A percentile compares a stretch with the other conserved stretches of the same genome.
Evolutionary conservation across 2,113 vertebrate species (phyloP).

Genomic region (Hyaena hyaena): DNA sequence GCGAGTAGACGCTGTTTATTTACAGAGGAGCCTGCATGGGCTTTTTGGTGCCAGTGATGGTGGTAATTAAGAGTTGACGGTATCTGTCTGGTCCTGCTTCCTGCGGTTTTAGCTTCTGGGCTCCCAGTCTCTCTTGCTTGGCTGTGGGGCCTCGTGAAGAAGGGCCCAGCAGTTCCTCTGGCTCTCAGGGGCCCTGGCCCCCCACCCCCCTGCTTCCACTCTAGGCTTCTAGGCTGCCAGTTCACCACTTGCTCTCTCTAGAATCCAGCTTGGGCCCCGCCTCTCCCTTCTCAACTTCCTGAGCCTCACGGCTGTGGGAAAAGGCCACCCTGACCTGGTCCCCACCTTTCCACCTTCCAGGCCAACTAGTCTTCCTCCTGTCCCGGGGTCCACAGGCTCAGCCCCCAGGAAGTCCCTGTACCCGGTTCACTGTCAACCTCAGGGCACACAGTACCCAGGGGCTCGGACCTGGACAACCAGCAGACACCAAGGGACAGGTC

Average conservation of each 20-base stretch:
- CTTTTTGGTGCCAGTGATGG: not conserved
- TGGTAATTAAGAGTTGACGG: constrained; percentile 51
- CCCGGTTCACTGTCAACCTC: not conserved
- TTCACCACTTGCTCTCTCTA: not conserved
- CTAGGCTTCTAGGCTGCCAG: rapidly evolving
- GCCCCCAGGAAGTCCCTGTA: not conserved
- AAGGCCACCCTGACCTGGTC: not conserved
- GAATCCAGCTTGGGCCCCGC: not conserved
- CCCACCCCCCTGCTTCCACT: not conserved
- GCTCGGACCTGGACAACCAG: not conserved
- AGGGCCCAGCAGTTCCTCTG: not conserved
- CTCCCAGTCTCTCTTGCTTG: not conserved
- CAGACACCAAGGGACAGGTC: not conserved
- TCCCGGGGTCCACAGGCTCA: not conserved
- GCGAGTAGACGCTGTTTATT: constrained; percentile 37
- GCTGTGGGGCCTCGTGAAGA: not conserved
- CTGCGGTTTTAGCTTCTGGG: constrained; percentile 32
- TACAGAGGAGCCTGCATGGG: constrained; percentile 49
- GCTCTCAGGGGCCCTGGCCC: not conserved
- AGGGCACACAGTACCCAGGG: not conserved
- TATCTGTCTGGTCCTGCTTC: constrained; percentile 35
- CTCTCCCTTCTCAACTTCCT: not conserved
- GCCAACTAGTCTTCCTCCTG: not conserved
- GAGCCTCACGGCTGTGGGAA: not conserved
- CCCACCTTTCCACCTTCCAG: not conserved